Conservation (phyloP, 2,797 vertebrate species). For the Anguilla marmorata region DNA sequence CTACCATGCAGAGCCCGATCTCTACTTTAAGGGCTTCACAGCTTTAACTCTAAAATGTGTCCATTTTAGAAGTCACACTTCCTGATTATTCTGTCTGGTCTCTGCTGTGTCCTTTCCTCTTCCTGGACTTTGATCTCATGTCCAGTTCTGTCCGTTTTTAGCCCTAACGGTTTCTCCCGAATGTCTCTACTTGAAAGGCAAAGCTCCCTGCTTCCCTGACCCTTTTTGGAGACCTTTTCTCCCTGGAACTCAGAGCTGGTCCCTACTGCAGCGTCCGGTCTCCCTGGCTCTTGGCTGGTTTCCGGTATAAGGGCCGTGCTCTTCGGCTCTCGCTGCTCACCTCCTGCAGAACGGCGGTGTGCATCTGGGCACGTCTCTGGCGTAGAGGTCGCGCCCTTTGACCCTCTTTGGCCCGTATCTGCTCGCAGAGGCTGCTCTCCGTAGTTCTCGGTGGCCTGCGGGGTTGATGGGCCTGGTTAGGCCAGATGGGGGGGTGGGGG, state of each 20-base stretch:
- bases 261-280: neutral
- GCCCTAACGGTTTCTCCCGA: neutral
- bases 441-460: neutral
- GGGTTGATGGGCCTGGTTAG: neutral
- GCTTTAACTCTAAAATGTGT: neutral
- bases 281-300: neutral
- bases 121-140: too few species aligned
- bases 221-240: neutral
- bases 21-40: constrained; percentile 19
- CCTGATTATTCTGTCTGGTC: neutral
- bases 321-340: neutral
- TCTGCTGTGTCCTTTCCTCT: neutral
- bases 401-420: neutral
- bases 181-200: neutral
- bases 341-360: neutral
- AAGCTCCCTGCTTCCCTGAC: neutral
- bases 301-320: neutral
- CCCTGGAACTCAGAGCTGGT: neutral
- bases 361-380: neutral
- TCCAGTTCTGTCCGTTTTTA: too few species aligned
- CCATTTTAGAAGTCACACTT: neutral
- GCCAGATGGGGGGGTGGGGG: neutral
- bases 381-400: neutral
- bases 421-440: neutral
- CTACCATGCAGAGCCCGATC: constrained; percentile 5